Base-by-base conservation (phyloP, 2,113 vertebrate species). In the Gadus chalcogrammus region DNA sequence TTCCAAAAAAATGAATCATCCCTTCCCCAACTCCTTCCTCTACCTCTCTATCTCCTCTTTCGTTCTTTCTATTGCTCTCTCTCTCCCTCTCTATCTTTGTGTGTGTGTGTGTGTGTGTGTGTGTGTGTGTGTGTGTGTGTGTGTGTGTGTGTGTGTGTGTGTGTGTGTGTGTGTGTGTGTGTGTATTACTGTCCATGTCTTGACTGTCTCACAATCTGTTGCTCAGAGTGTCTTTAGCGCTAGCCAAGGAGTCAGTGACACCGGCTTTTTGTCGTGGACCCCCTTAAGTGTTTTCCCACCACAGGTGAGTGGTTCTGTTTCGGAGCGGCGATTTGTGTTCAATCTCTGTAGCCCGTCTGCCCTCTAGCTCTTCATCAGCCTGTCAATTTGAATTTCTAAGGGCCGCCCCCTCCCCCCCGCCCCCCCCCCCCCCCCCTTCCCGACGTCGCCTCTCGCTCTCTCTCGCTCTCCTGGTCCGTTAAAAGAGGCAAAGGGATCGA, bases 191-290 rank as follows among this genome's bases (percentile, higher is more conserved):
- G 90, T 86, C 92, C 93, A 87, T 95, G 94, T 92, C 93, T 82
- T 97, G 88, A 96, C 92, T 94, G 88, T 96, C 91, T 94, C 89
- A 93, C 94, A 90, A 94, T 96, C 91, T 97, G 91, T 95, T 90
- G 92, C 93, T 95, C 93, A 97, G 95, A 96, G 91, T 96, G 93
- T 96, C 94, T 97, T 96, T 97, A 97, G 96, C 91, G 92, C 94
- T 97, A 97, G 95, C 95, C 93, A 95, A 94, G 95, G 94, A 96
- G 91, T 96, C 94, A 97, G 96, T 91, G 94, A 96, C 91, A 93
- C 96, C 94, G 93, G 93, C 93, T 91, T 95, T 94, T 95, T 97
- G 91, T 94, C 94, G 88, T 96, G 96, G 96, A 97, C 94, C 86
- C 93, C 94, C 87, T 96, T 97, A 95, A 91, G 94, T 94, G 94